A percentile compares a stretch with the other conserved stretches of the same genome.
Evolutionary conservation across 2,113 vertebrate genomes (phyloP).

Genomic region (Indicator maculatus): DNA sequence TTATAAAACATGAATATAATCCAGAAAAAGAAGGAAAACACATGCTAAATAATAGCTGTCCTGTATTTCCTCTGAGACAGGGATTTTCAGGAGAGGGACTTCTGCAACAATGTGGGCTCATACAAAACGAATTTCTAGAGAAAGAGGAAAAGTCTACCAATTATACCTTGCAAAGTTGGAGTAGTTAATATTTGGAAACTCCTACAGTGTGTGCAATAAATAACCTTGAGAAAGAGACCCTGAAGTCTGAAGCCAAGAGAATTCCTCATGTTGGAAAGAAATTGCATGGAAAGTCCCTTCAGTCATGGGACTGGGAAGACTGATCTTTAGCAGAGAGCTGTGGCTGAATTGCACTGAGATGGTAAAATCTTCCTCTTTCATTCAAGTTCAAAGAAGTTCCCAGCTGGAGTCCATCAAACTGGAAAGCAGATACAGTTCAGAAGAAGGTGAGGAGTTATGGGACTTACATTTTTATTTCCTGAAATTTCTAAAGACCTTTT

Average conservation of each 20-base stretch:
- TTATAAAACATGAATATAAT: neutral
- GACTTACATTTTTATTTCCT: neutral
- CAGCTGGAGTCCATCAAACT: constrained; percentile 4
- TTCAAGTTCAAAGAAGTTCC: neutral
- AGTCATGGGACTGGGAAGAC: neutral
- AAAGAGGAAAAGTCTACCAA: neutral
- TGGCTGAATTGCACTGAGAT: neutral
- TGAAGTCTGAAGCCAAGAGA: constrained; percentile 8
- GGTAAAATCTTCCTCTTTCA: constrained; percentile 10
- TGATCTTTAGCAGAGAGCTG: neutral
- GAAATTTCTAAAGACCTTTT: neutral
- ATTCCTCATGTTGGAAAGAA: neutral
- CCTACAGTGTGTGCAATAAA: neutral
- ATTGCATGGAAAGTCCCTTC: constrained; percentile 25
- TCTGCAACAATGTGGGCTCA: neutral
- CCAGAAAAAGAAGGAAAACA: neutral
- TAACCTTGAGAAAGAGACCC: constrained; percentile 9
- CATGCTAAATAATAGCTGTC: neutral
- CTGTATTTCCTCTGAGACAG: constrained; percentile 1
- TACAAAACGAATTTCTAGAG: neutral
- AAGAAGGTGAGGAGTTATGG: neutral
- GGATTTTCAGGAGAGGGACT: neutral
- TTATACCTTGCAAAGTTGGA: constrained; percentile 1
- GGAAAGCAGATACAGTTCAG: neutral
- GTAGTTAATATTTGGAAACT: neutral